phyloP scores from a whole-genome alignment of 1,140 invertebrate species.

The Gonioctena quinquepunctata region DNA sequence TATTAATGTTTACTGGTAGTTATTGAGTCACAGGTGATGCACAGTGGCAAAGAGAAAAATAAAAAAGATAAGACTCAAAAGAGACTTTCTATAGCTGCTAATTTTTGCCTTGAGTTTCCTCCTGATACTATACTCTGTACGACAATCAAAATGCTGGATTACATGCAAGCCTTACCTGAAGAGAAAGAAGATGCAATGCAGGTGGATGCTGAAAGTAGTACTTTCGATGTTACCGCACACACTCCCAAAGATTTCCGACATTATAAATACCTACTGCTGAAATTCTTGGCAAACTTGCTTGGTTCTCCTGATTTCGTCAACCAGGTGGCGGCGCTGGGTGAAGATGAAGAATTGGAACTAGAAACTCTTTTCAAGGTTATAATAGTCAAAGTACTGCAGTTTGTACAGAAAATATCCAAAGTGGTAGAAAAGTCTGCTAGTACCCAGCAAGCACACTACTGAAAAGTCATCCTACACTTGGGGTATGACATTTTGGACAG shows the following conservation, averaged over 20 bases:
- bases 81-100: constrained; percentile 69
- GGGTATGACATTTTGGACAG: constrained; percentile 77
- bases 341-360: constrained; percentile 57
- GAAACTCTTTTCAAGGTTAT: constrained; percentile 67
- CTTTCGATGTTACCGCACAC: constrained; percentile 66
- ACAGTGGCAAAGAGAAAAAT: constrained; percentile 57
- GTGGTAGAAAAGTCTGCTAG: constrained; percentile 59
- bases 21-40: constrained; percentile 69
- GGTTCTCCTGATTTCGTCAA: constrained; percentile 71
- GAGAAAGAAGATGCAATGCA: constrained; percentile 61
- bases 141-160: constrained; percentile 68
- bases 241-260: constrained; percentile 75
- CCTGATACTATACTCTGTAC: constrained; percentile 66
- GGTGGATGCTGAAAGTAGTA: constrained; percentile 55
- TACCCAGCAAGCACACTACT: constrained; percentile 72
- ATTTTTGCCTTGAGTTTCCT: constrained; percentile 68
- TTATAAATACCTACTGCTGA: constrained; percentile 78
- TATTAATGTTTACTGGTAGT: constrained; percentile 76
- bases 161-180: constrained; percentile 67
- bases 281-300: constrained; percentile 70
- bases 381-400: constrained; percentile 69
- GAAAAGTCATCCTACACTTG: constrained; percentile 76
- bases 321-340: constrained; percentile 59
- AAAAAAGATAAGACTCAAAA: constrained; percentile 47
- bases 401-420: constrained; percentile 68